A percentile compares a stretch with the other conserved stretches of the same genome.
phyloP scores from a whole-genome alignment of 1,140 invertebrate species.

The Lutraria rhynchaena region DNA sequence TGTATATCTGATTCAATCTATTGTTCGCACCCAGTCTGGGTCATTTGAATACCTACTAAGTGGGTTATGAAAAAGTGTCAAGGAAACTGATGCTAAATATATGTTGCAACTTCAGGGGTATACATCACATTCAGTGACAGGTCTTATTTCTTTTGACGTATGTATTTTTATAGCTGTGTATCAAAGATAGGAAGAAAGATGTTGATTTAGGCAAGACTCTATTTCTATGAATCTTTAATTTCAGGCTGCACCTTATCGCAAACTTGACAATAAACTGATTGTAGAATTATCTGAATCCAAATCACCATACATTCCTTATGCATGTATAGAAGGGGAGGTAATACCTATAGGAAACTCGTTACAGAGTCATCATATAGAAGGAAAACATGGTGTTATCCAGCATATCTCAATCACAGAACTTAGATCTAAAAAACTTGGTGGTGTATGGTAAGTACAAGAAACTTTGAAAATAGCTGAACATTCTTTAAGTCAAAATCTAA shows the following conservation, averaged over 20 bases:
- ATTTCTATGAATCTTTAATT: slow-evolving; percentile 16
- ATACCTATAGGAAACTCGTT: slow-evolving; percentile 60
- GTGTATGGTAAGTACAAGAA: slow-evolving; percentile 71
- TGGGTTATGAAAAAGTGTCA: too few species aligned
- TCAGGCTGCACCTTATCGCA: slow-evolving; percentile 63
- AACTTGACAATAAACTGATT: slow-evolving; percentile 64
- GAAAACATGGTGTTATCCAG: slow-evolving; percentile 72
- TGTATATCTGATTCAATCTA: too few species aligned
- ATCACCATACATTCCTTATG: slow-evolving; percentile 70
- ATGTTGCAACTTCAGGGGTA: neutral
- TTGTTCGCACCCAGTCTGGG: too few species aligned
- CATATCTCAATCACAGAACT: slow-evolving; percentile 69
- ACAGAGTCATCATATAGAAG: slow-evolving; percentile 62
- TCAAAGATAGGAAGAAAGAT: neutral
- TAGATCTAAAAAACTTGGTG: slow-evolving; percentile 73
- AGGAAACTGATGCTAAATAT: too few species aligned
- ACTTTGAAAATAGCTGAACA: neutral
- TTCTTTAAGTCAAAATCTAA: neutral
- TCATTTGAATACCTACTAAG: too few species aligned
- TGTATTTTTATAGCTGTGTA: neutral
- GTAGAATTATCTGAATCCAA: slow-evolving; percentile 57
- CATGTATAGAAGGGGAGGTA: slow-evolving; percentile 72
- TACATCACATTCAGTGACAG: neutral
- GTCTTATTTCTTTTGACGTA: neutral
- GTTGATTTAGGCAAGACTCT: neutral